Base-by-base conservation (phyloP, 2,113 vertebrate species). In the Cottus gobio region DNA sequence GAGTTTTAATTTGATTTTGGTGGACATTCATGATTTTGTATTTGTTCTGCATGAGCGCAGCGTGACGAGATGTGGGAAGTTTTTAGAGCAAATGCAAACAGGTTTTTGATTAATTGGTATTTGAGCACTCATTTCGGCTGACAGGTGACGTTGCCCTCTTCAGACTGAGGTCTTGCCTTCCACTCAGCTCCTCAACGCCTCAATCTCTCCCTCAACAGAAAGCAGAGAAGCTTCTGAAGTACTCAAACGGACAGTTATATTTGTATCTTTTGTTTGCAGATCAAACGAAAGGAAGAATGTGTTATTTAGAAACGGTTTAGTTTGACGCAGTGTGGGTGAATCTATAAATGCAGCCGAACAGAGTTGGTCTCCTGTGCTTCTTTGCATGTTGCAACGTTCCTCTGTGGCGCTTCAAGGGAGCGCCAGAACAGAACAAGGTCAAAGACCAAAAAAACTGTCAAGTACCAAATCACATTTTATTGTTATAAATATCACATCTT, bases 401-500 rank as follows among this genome's bases (percentile, higher is more conserved):
- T 37, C 3, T 1, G 7, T 30, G 46, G 7, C 10, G 37, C 42
- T 54, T 67, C 39, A 16, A 58, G 24, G 37, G 4, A 48, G 30
- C 54, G 20, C 18, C 34, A 71, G 56, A 24, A 73, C 31, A 28
- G 7, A 71, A 24, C 9, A 30, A 79, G 30, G 2, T 6, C 13
- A 28, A 22, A 5, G 15, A 42, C 11, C 24, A 16, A 11, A n/a
- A 37, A 48, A 0, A 48, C 24, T 24, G 39, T 86, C 80, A 84
- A 67, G 82, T 89, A 89, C 77, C 79, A 85, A 90, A 87, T 93
- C 93, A 92, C 86, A 87, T 94, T 94, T 94, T 94, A 94, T 92
- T 95, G 89, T 92, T 93, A 93, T 95, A 95, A 95, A 95, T 94
- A 95, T 94, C 87, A 93, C 91, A 88, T 91, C 75, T 93, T 94